Conservation (phyloP, 2,888 invertebrate species). For the Drosophila tanythrix region DNA sequence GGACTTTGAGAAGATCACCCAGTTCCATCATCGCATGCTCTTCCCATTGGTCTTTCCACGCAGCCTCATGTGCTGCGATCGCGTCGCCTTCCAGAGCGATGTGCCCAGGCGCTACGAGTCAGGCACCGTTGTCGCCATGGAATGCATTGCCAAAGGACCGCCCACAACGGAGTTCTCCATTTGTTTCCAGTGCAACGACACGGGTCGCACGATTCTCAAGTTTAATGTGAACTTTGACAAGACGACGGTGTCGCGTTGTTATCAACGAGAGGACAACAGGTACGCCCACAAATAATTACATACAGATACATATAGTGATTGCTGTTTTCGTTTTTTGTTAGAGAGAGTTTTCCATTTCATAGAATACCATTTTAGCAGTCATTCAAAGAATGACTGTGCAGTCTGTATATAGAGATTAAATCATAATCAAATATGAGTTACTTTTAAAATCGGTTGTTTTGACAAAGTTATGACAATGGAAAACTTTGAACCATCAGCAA, state of each 20-base stretch:
- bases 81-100: constrained; percentile 84
- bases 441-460: neutral
- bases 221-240: constrained; percentile 83
- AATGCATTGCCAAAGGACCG: constrained; percentile 84
- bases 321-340: neutral
- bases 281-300: constrained; percentile 27
- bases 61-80: constrained; percentile 78
- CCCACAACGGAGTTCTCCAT: constrained; percentile 83
- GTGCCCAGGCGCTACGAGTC: constrained; percentile 83
- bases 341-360: neutral
- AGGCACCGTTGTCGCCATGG: constrained; percentile 84
- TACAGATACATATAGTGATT: neutral
- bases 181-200: constrained; percentile 84
- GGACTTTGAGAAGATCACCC: constrained; percentile 84
- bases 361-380: neutral
- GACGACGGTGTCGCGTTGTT: constrained; percentile 81
- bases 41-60: constrained; percentile 84
- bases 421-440: neutral
- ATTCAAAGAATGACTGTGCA: too few relatives aligned
- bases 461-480: neutral
- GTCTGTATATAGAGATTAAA: neutral
- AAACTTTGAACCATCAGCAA: neutral
- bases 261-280: constrained; percentile 83
- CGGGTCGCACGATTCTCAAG: constrained; percentile 82
- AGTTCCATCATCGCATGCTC: constrained; percentile 84